Conservation (phyloP, 2,113 vertebrate species). For the Callaeas wilsoni region DNA sequence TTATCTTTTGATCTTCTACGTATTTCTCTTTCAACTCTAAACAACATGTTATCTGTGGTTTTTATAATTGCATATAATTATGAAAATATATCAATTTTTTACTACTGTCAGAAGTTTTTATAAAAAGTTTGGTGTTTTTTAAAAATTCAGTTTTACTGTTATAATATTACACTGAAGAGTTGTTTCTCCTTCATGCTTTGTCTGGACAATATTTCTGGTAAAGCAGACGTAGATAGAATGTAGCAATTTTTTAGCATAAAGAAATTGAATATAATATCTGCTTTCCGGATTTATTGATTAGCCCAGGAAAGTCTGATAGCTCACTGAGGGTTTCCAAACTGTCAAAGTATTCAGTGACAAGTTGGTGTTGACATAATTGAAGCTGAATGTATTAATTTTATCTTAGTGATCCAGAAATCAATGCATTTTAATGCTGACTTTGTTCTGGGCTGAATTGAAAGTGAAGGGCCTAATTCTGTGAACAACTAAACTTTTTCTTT, state of each 20-base stretch:
- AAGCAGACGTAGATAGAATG: neutral
- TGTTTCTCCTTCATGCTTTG: neutral
- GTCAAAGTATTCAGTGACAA: neutral
- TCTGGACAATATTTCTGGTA: neutral
- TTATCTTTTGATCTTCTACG: neutral
- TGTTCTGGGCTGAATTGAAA: neutral
- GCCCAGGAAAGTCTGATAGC: neutral
- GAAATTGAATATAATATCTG: neutral
- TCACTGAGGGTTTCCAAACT: neutral
- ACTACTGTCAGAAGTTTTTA: neutral
- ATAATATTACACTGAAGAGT: neutral
- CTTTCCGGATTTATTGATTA: neutral
- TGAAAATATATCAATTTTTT: neutral
- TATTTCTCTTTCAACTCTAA: neutral
- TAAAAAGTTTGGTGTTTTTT: neutral
- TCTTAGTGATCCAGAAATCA: neutral
- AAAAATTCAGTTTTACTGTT: neutral
- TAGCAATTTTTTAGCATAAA: neutral
- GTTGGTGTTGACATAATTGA: neutral
- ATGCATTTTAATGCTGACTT: neutral
- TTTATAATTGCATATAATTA: neutral
- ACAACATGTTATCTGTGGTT: neutral
- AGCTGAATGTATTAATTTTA: neutral
- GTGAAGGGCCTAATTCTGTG: neutral
- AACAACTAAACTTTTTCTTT: neutral